Evolutionary conservation across 2,797 vertebrate genomes (phyloP).

Genomic region (Phrynocephalus guinanensis): DNA sequence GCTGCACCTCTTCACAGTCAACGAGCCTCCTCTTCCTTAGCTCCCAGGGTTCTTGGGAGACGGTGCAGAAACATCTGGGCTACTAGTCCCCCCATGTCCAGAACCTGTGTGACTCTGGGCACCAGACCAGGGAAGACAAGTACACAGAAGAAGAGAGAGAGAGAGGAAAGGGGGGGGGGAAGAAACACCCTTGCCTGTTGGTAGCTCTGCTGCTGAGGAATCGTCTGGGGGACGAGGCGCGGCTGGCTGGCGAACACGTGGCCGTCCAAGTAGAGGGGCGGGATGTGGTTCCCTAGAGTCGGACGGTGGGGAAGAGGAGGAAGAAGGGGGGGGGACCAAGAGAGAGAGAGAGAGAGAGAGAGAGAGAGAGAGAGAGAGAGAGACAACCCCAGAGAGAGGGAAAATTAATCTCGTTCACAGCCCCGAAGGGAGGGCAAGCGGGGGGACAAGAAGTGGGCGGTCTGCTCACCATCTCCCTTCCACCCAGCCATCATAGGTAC

Average conservation of each 20-base stretch:
- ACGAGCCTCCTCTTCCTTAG: too few relatives aligned
- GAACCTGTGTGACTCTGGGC: too few relatives aligned
- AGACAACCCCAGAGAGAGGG: neutral
- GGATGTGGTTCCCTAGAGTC: slow-evolving; percentile 91
- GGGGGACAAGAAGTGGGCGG: neutral
- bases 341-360: neutral
- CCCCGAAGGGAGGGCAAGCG: neutral
- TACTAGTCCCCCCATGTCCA: too few relatives aligned
- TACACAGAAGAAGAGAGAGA: too few relatives aligned
- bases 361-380: neutral
- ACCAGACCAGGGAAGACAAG: neutral
- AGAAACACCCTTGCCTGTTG: slow-evolving; percentile 85
- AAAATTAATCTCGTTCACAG: neutral
- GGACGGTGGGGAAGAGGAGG: too few relatives aligned
- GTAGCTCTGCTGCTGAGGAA: slow-evolving; percentile 98
- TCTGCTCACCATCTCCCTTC: neutral
- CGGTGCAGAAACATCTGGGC: too few relatives aligned
- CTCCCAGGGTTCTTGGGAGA: too few relatives aligned
- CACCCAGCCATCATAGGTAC: neutral
- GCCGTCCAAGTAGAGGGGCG: slow-evolving; percentile 95
- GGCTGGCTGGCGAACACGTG: slow-evolving; percentile 96
- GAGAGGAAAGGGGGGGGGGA: neutral
- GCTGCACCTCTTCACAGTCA: too few relatives aligned
- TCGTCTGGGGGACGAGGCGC: slow-evolving; percentile 91
- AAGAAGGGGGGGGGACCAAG: too few relatives aligned